Conservation (phyloP, 2,113 vertebrate genomes). For the Sylvilagus bachmani region DNA sequence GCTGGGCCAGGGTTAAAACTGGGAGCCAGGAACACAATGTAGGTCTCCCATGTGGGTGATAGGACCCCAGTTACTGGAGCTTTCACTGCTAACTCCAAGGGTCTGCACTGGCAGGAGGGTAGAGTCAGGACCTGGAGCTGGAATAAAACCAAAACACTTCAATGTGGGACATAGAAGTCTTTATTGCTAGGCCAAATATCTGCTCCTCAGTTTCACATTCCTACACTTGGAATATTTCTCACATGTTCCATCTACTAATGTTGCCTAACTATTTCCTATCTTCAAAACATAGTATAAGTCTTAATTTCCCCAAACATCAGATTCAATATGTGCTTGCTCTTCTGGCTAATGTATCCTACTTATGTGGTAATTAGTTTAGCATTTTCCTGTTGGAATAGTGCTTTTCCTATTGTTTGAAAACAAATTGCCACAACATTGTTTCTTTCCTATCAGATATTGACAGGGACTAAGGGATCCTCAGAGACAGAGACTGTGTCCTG, state of each 20-base stretch:
- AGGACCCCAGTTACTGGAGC: too few relatives aligned
- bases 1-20: too few relatives aligned
- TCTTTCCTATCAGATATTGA: neutral
- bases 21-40: too few relatives aligned
- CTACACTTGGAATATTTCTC: neutral
- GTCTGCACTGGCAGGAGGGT: too few relatives aligned
- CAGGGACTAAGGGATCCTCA: neutral
- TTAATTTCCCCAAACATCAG: neutral
- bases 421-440: neutral
- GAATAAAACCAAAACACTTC: too few relatives aligned
- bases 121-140: too few relatives aligned
- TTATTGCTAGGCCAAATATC: too few relatives aligned
- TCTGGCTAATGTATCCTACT: neutral
- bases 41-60: too few relatives aligned
- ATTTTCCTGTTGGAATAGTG: constrained; percentile 21
- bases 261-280: neutral
- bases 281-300: neutral
- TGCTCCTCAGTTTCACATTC: neutral
- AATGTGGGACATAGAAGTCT: too few relatives aligned
- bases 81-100: too few relatives aligned
- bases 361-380: neutral
- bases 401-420: neutral
- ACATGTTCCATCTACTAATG: neutral
- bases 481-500: neutral
- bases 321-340: neutral